phyloP scores from a whole-genome alignment of 2,113 vertebrate genomes.

The Anoplopoma fimbria region DNA sequence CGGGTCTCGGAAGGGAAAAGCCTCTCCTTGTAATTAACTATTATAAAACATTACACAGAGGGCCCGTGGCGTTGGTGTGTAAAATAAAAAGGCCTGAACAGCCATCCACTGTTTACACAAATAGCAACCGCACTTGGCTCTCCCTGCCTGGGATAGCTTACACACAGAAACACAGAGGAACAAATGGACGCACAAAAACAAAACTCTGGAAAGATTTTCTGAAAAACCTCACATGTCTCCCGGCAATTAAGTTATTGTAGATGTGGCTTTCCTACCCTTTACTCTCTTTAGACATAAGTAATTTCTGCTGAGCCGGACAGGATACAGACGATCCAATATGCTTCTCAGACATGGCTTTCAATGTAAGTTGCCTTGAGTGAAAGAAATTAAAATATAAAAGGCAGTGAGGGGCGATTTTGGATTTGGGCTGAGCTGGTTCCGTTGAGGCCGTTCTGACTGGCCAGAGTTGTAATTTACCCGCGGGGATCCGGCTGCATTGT shows the following conservation, averaged over 20 bases:
- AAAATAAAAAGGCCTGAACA: constrained; percentile 71
- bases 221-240: constrained; percentile 49
- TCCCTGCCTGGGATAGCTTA: constrained; percentile 31
- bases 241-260: constrained; percentile 28
- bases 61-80: constrained; percentile 66
- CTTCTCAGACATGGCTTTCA: constrained; percentile 11
- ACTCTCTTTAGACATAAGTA: constrained; percentile 22
- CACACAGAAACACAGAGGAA: constrained; percentile 28
- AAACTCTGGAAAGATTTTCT: constrained; percentile 9
- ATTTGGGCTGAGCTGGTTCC: constrained; percentile 40
- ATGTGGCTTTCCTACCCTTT: constrained; percentile 3
- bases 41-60: constrained; percentile 68
- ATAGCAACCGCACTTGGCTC: constrained; percentile 69
- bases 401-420: constrained; percentile 17
- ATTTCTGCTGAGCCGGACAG: constrained; percentile 6
- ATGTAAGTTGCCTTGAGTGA: neutral
- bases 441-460: constrained; percentile 48
- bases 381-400: constrained; percentile 34
- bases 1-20: constrained; percentile 36
- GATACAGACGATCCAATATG: constrained; percentile 21
- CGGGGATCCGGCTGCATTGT: constrained; percentile 58
- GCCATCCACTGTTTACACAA: constrained; percentile 71
- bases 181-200: constrained; percentile 21
- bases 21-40: constrained; percentile 71
- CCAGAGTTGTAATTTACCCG: constrained; percentile 71